A percentile compares a stretch with the other conserved stretches of the same genome.
Conservation (phyloP, 2,113 vertebrate genomes). For the Tragulus kanchil region DNA sequence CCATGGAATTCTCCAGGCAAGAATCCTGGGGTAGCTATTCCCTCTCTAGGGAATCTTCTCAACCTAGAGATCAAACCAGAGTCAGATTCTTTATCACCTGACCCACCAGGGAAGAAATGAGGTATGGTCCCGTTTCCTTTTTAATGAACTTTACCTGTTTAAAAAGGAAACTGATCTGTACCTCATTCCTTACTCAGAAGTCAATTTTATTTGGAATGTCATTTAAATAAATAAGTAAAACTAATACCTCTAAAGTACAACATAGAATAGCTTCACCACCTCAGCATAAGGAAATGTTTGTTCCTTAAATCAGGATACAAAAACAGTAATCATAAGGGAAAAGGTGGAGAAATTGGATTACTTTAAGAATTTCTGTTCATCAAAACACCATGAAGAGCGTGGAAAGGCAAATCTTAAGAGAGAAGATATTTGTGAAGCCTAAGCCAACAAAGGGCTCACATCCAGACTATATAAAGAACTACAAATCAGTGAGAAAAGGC, state of each 20-base stretch:
- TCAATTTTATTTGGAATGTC: not conserved
- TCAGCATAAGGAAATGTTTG: not conserved
- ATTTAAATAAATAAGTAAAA: constrained; percentile 19
- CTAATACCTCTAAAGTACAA: not conserved
- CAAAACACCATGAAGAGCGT: not conserved
- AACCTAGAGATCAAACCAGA: not conserved
- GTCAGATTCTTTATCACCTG: not conserved
- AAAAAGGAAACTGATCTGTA: not conserved
- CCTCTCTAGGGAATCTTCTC: not conserved
- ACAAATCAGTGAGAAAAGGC: constrained; percentile 34
- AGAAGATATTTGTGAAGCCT: constrained; percentile 11
- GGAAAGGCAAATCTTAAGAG: constrained; percentile 4
- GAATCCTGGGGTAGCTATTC: not conserved
- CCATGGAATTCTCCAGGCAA: not conserved
- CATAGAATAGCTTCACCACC: not conserved
- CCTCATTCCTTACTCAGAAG: not conserved
- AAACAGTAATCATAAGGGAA: not conserved
- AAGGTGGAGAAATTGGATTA: not conserved
- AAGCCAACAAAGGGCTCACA: not conserved
- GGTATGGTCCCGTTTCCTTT: too few species aligned
- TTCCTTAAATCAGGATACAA: constrained; percentile 6
- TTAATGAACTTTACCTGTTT: too few species aligned
- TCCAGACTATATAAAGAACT: constrained; percentile 44
- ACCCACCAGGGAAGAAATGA: not conserved
- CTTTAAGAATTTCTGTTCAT: not conserved